phyloP scores from a whole-genome alignment of 2,113 vertebrate genomes.

The Pitta sordida region DNA sequence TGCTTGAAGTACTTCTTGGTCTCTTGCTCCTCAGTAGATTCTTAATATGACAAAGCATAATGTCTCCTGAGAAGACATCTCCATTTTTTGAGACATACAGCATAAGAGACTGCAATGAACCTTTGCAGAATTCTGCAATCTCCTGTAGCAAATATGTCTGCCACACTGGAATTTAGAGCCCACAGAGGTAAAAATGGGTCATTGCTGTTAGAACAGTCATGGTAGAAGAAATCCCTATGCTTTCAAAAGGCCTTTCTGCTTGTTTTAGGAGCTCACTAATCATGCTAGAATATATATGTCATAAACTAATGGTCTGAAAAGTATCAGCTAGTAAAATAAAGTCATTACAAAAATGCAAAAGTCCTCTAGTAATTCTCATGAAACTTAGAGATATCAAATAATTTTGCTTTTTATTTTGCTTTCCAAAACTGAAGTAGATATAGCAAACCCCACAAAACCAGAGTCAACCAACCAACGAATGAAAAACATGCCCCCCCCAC shows the following conservation, averaged over 20 bases:
- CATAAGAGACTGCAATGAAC: not conserved
- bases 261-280: not conserved
- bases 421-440: not conserved
- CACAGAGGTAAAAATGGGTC: not conserved
- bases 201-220: not conserved
- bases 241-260: not conserved
- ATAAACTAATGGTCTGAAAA: not conserved
- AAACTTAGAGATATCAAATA: not conserved
- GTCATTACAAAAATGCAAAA: not conserved
- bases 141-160: not conserved
- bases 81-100: not conserved
- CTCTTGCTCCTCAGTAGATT: not conserved
- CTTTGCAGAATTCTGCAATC: not conserved
- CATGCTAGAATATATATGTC: not conserved
- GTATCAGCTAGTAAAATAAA: not conserved
- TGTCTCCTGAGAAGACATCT: not conserved
- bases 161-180: not conserved
- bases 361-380: not conserved
- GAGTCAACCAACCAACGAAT: not conserved
- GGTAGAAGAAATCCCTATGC: not conserved
- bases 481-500: accelerated
- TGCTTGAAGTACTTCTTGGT: not conserved
- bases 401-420: not conserved
- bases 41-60: not conserved
- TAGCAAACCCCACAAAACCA: not conserved